Evolutionary conservation across 2,888 invertebrate genomes (phyloP).

Genomic region (Troides helena): DNA sequence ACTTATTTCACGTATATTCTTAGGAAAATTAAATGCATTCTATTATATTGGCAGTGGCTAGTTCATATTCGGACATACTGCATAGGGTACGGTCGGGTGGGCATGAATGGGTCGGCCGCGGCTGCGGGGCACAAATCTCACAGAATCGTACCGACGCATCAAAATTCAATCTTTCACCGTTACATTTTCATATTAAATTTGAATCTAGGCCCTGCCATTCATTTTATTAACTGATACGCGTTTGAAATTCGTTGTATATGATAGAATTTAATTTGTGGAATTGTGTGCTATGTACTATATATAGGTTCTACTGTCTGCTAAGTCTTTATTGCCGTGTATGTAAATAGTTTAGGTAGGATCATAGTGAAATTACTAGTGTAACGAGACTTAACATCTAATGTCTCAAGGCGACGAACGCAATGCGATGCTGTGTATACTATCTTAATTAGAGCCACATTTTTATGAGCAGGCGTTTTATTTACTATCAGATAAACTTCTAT

Average conservation of each 20-base stretch:
- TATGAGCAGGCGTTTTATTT: too few relatives aligned
- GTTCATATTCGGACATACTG: slow-evolving; percentile 30
- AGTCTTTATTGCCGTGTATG: too few relatives aligned
- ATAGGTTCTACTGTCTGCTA: too few relatives aligned
- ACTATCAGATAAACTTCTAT: too few relatives aligned
- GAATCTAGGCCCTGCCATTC: slow-evolving; percentile 47
- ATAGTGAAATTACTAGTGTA: too few relatives aligned
- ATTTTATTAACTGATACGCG: slow-evolving; percentile 23
- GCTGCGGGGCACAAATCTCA: slow-evolving; percentile 39
- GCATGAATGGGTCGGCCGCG: slow-evolving; percentile 50
- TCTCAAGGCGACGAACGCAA: too few relatives aligned
- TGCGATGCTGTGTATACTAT: too few relatives aligned
- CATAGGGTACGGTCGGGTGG: slow-evolving; percentile 50
- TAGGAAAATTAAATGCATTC: slow-evolving; percentile 21
- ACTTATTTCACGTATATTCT: background rate
- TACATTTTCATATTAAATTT: slow-evolving; percentile 67
- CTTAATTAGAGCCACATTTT: too few relatives aligned
- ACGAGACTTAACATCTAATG: too few relatives aligned
- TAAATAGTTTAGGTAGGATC: too few relatives aligned
- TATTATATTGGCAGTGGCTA: slow-evolving; percentile 26
- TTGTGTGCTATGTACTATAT: too few relatives aligned
- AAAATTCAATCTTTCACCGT: slow-evolving; percentile 68
- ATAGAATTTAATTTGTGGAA: too few relatives aligned
- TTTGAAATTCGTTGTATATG: slow-evolving; percentile 3
- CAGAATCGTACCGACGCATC: slow-evolving; percentile 50